Evolutionary conservation across 2,113 vertebrate species (phyloP), one percentile per base, ranked within the genome.

Genomic region (Pogona vitticeps): DNA sequence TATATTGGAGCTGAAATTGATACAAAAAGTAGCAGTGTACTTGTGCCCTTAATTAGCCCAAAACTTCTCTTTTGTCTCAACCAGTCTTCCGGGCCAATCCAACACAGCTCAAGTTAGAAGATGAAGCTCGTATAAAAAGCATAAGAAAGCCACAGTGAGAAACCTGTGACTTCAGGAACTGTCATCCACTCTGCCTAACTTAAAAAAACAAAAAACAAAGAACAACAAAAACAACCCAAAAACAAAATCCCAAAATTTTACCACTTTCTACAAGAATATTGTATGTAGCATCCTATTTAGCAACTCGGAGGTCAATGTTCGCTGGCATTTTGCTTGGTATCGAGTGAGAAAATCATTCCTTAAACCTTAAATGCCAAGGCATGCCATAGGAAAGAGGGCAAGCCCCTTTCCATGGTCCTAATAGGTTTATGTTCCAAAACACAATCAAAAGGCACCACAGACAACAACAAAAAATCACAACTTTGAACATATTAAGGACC

Each of bases 401-500:
- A 12, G 33, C 10, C 26, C 36, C 17, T 21, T 84, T 75, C 15
- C 36, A 75, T 21, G 17, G 36, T 13, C 23, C 63, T 65, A 65
- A 65, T 17, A 42, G 26, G 8, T n/a, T 84, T 61, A 40, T 17
- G 56, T 75, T 31, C 17, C 17, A 20, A 28, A 68, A 17, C 20
- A 59, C 70, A 70, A 83, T 87, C 72, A 87, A n/a, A n/a, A n/a
- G n/a, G 80, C 80, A 82, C 86, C 86, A 82, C 70, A 72, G 80
- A 82, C 71, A 82, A 77, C 46, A 38, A 15, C 59, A 59, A 20
- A n/a, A n/a, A n/a, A 68, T 31, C 1, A 28, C 46, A 81, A 38
- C 8, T 86, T 72, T 59, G 52, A 38, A 31, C 56, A 61, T 56
- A 67, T 58, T 58, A 17, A 68, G 70, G 52, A 63, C 46, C 42